These are phyloP conservation scores for Chauna torquata DNA, from an alignment of 2,113 vertebrate species.

Conservation along the genomic window DNA sequence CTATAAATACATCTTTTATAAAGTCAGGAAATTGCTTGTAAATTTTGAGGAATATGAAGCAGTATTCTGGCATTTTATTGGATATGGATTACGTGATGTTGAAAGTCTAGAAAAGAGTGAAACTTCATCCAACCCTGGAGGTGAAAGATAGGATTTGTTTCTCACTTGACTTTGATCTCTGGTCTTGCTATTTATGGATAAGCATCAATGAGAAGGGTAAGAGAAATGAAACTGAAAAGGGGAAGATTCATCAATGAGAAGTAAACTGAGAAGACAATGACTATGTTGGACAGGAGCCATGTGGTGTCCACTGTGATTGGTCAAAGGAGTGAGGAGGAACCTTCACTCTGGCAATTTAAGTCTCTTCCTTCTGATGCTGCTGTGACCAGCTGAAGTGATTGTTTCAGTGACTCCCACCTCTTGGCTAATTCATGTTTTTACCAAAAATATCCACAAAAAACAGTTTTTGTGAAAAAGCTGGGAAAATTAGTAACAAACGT, in stretches of 20 bases:
- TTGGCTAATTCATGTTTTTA: not conserved
- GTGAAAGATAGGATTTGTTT: not conserved
- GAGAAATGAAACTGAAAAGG: not conserved
- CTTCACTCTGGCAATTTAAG: fast-evolving
- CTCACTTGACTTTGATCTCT: not conserved
- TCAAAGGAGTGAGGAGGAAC: not conserved
- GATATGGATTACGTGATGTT: not conserved
- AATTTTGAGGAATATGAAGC: not conserved
- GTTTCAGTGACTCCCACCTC: not conserved
- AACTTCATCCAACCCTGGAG: not conserved
- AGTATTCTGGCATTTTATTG: not conserved
- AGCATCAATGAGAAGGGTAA: not conserved
- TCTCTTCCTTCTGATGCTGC: not conserved
- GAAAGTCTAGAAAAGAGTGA: not conserved
- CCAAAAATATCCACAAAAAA: not conserved
- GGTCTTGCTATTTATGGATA: not conserved
- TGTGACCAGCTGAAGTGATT: not conserved
- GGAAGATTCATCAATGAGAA: not conserved
- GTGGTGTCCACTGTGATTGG: not conserved
- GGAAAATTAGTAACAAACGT: not conserved
- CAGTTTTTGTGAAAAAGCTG: not conserved
- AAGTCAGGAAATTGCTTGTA: not conserved
- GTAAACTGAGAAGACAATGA: not conserved
- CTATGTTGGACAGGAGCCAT: fast-evolving
- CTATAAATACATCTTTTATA: not conserved